Evolutionary conservation across 2,888 invertebrate genomes (phyloP).

Genomic region (Callosobruchus maculatus): DNA sequence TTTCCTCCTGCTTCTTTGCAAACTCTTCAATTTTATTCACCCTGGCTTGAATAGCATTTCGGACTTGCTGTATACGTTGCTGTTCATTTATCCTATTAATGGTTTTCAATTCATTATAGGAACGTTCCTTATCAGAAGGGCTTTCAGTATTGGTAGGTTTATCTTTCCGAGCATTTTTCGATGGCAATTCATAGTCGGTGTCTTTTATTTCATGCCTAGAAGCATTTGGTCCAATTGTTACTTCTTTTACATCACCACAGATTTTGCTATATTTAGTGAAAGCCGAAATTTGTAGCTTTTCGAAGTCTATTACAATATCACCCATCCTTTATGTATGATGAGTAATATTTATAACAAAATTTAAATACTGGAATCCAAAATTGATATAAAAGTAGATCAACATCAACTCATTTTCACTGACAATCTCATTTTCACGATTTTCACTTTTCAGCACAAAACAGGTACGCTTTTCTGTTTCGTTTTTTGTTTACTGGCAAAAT

Average conservation of each 20-base stretch:
- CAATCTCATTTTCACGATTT: too few species aligned
- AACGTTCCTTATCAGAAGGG: constrained; percentile 26
- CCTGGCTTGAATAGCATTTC: constrained; percentile 40
- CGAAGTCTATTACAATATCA: constrained; percentile 44
- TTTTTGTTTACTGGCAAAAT: too few species aligned
- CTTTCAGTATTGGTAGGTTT: neutral
- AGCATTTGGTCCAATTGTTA: constrained; percentile 53
- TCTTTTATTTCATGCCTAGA: constrained; percentile 1
- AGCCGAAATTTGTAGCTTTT: constrained; percentile 57
- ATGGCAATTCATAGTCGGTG: neutral
- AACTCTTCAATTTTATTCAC: constrained; percentile 42
- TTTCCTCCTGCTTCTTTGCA: constrained; percentile 34
- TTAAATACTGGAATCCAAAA: too few species aligned
- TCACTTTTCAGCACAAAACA: too few species aligned
- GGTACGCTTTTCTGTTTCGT: too few species aligned
- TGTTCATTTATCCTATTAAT: constrained; percentile 31
- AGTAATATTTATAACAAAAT: too few species aligned
- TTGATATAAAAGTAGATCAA: too few species aligned
- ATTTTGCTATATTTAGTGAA: constrained; percentile 52
- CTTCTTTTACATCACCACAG: constrained; percentile 46
- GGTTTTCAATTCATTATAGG: neutral
- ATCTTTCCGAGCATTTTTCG: neutral
- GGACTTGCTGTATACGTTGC: constrained; percentile 35
- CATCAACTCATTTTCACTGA: too few species aligned
- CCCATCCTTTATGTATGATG: constrained; percentile 23